Percentiles rank a stretch among this genome's conserved stretches.
Evolutionary conservation across 2,113 vertebrate genomes (phyloP).

Genomic region (Camarhynchus parvulus): DNA sequence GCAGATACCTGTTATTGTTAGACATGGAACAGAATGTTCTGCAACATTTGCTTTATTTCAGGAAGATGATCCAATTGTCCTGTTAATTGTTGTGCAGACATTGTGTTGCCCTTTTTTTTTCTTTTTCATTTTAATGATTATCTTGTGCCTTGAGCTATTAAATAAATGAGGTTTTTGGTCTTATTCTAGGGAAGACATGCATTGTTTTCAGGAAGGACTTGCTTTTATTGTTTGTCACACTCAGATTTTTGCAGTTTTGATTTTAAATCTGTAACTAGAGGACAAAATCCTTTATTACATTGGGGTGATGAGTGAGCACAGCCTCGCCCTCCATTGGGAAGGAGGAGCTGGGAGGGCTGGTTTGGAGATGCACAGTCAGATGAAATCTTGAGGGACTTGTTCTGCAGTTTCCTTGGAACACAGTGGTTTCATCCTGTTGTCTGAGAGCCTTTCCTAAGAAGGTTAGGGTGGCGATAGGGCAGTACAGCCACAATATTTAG

Average conservation of each 20-base stretch:
- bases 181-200: background rate
- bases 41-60: background rate
- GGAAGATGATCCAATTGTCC: background rate
- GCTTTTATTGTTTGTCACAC: background rate
- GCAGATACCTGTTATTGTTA: background rate
- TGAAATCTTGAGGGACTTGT: slow-evolving; percentile 1
- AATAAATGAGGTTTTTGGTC: background rate
- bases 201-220: background rate
- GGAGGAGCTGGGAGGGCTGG: background rate
- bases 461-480: background rate
- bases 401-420: background rate
- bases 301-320: background rate
- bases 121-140: background rate
- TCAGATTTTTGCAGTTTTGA: background rate
- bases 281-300: background rate
- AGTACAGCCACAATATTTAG: background rate
- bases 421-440: background rate
- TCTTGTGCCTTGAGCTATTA: background rate
- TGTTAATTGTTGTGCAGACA: background rate
- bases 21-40: background rate
- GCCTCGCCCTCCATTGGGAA: background rate
- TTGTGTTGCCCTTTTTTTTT: background rate
- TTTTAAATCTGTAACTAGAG: background rate
- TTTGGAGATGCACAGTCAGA: background rate
- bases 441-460: background rate